Conservation (phyloP, 1,140 invertebrate genomes). For the Micrasema minimum region DNA sequence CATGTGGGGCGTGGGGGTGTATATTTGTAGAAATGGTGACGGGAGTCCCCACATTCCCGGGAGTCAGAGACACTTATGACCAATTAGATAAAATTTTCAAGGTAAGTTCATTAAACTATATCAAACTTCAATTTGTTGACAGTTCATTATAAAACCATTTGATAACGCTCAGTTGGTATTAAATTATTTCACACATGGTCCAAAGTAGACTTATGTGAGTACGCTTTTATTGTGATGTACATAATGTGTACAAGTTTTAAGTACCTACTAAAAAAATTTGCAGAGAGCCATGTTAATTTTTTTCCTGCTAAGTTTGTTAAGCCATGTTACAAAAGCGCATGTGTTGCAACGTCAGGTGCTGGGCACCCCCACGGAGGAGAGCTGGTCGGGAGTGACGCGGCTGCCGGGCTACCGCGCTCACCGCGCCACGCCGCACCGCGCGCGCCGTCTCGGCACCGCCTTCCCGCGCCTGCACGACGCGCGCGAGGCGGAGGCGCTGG, state of each 20-base stretch:
- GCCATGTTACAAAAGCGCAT: too few species aligned
- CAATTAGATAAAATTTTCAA: slow-evolving; percentile 98
- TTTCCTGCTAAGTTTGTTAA: too few species aligned
- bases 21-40: slow-evolving; percentile 98
- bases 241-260: too few species aligned
- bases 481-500: slow-evolving; percentile 88
- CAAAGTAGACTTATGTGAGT: too few species aligned
- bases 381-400: slow-evolving; percentile 88
- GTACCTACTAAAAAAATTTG: too few species aligned
- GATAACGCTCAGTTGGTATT: too few species aligned
- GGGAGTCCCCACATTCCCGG: slow-evolving; percentile 95
- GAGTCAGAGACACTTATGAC: slow-evolving; percentile 93
- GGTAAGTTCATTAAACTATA: slow-evolving; percentile 61
- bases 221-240: too few species aligned
- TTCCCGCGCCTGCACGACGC: slow-evolving; percentile 91
- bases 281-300: too few species aligned
- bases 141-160: too few species aligned
- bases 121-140: too few species aligned
- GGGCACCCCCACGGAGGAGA: slow-evolving; percentile 91
- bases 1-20: slow-evolving; percentile 99
- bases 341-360: slow-evolving; percentile 78
- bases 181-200: too few species aligned
- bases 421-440: slow-evolving; percentile 74
- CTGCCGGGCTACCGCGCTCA: slow-evolving; percentile 88
- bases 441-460: slow-evolving; percentile 82